These are phyloP conservation scores for Nycteola revayana DNA, from an alignment of 2,888 invertebrate genomes.

Conservation along the genomic window DNA sequence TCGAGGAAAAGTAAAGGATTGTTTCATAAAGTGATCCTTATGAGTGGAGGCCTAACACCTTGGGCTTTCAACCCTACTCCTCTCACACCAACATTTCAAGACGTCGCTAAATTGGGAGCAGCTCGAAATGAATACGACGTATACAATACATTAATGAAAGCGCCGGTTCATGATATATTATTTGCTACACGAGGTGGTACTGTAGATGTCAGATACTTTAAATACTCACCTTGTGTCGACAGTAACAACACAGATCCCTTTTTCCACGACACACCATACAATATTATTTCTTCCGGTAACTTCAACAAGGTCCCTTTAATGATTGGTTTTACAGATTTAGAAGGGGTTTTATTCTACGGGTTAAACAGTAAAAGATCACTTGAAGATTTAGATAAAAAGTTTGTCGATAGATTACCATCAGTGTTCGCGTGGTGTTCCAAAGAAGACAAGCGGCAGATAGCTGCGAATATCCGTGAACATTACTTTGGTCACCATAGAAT, in stretches of 20 bases:
- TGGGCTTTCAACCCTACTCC: constrained; percentile 68
- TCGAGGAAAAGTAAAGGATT: constrained; percentile 56
- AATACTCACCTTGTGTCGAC: constrained; percentile 67
- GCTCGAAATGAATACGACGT: constrained; percentile 42
- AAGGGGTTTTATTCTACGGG: constrained; percentile 66
- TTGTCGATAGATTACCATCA: constrained; percentile 57
- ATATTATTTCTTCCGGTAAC: constrained; percentile 52
- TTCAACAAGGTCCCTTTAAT: constrained; percentile 67
- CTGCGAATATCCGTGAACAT: constrained; percentile 46
- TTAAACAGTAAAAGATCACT: constrained; percentile 47
- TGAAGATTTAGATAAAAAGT: constrained; percentile 51
- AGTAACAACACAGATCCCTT: constrained; percentile 53
- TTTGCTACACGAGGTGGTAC: constrained; percentile 50
- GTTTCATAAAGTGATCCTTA: constrained; percentile 65
- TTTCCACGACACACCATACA: constrained; percentile 61
- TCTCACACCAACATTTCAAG: constrained; percentile 44
- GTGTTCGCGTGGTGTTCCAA: constrained; percentile 60
- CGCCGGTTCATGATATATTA: constrained; percentile 45
- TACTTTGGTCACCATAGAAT: constrained; percentile 54
- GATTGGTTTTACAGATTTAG: constrained; percentile 53
- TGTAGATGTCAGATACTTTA: constrained; percentile 58
- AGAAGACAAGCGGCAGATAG: constrained; percentile 46
- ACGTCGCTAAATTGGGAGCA: constrained; percentile 51
- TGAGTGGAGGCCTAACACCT: constrained; percentile 62
- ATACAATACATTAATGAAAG: constrained; percentile 45